These are phyloP conservation scores for Puntigrus tetrazona DNA, from an alignment of 2,113 vertebrate genomes.

Conservation along the genomic window DNA sequence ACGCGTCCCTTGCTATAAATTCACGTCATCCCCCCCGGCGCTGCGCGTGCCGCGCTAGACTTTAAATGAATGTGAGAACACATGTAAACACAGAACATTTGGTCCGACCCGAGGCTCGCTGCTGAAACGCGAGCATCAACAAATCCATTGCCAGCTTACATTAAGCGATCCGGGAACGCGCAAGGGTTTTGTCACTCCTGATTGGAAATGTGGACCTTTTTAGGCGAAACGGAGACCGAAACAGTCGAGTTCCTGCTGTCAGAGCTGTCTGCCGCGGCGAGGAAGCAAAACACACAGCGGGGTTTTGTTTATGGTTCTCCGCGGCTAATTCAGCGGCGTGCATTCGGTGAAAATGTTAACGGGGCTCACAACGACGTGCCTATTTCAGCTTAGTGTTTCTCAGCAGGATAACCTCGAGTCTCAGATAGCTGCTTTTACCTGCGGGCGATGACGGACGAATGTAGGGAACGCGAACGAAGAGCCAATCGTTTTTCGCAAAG, in stretches of 20 bases:
- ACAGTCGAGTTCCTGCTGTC: conserved; percentile 52
- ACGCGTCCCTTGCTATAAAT: background rate
- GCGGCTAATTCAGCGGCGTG: conserved; percentile 52
- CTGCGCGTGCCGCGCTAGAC: background rate
- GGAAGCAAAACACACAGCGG: conserved; percentile 41
- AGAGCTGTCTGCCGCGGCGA: conserved; percentile 55
- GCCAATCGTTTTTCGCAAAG: background rate
- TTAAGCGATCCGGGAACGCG: conserved; percentile 54
- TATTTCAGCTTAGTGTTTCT: background rate
- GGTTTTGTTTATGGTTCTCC: conserved; percentile 58
- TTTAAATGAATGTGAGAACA: conserved; percentile 50
- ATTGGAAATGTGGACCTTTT: conserved; percentile 28
- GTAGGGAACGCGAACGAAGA: background rate
- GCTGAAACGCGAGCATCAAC: conserved; percentile 54
- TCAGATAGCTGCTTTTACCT: conserved; percentile 9
- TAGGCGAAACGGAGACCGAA: background rate
- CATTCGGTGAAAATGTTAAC: conserved; percentile 55
- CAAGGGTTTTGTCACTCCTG: conserved; percentile 46
- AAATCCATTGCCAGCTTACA: conserved; percentile 51
- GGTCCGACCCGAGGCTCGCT: conserved; percentile 11
- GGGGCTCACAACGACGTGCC: background rate
- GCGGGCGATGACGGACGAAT: conserved; percentile 2
- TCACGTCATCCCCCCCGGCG: background rate
- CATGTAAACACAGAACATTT: conserved; percentile 49
- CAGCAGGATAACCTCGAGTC: background rate